These are phyloP conservation scores for Agrenia bidenticulata DNA, from an alignment of 2,888 invertebrate species.

Conservation along the genomic window DNA sequence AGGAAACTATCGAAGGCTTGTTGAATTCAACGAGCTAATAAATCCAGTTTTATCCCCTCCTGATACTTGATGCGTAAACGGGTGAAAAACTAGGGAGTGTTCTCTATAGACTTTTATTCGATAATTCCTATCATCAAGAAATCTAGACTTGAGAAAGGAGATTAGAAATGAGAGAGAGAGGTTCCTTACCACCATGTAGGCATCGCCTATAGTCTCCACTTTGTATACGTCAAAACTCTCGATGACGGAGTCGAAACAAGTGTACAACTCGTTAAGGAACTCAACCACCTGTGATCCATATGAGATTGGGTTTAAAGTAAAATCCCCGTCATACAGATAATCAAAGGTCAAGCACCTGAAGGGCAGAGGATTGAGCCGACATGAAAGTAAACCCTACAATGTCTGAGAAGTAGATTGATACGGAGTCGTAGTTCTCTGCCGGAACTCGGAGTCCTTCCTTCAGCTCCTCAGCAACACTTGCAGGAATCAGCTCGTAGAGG, in stretches of 20 bases:
- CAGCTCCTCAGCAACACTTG: slow-evolving; percentile 83
- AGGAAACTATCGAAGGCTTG: too few species aligned
- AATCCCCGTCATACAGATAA: slow-evolving; percentile 12
- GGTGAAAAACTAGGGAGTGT: too few species aligned
- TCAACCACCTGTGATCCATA: slow-evolving; percentile 79
- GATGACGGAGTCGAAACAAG: slow-evolving; percentile 83
- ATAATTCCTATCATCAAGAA: too few species aligned
- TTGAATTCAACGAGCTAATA: too few species aligned
- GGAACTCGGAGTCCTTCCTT: slow-evolving; percentile 80
- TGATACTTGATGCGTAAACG: too few species aligned
- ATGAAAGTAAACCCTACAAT: slow-evolving; percentile 73
- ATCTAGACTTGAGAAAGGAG: too few species aligned
- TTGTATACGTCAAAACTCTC: slow-evolving; percentile 86
- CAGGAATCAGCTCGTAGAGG: slow-evolving; percentile 81
- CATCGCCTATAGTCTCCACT: slow-evolving; percentile 64
- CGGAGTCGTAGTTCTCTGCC: slow-evolving; percentile 78
- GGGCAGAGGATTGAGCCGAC: slow-evolving; percentile 75
- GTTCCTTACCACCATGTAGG: slow-evolving; percentile 74
- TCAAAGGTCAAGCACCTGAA: slow-evolving; percentile 63
- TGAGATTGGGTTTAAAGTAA: slow-evolving; percentile 34
- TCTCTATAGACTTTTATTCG: too few species aligned
- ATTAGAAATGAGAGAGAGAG: too few species aligned
- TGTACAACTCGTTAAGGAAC: slow-evolving; percentile 82
- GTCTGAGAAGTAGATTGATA: slow-evolving; percentile 82
- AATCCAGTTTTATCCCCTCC: too few species aligned